phyloP scores from a whole-genome alignment of 2,113 vertebrate genomes.

The Thunnus maccoyii region DNA sequence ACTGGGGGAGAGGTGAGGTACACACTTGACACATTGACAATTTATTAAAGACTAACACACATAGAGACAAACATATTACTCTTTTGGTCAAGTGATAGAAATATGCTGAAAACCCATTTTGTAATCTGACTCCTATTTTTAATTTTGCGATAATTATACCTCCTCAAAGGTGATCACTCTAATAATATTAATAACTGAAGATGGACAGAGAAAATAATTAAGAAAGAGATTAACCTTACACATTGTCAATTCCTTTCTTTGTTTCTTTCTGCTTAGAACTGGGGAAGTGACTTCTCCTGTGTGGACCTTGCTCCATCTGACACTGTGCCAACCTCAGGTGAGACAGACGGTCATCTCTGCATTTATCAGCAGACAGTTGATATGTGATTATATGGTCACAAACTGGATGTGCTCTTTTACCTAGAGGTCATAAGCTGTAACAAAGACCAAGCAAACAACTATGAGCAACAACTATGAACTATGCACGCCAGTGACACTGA shows the following conservation, averaged over 20 bases:
- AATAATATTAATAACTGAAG: too few species aligned
- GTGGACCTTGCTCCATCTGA: slow-evolving; percentile 75
- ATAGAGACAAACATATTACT: too few species aligned
- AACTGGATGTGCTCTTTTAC: not conserved
- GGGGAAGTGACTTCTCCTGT: slow-evolving; percentile 91
- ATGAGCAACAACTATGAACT: too few species aligned
- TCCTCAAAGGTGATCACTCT: too few species aligned
- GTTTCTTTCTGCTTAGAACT: slow-evolving; percentile 83
- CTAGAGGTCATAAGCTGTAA: not conserved
- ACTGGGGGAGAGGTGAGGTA: too few species aligned
- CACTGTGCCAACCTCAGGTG: slow-evolving; percentile 88
- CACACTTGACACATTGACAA: too few species aligned
- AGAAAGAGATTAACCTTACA: not conserved
- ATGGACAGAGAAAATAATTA: too few species aligned
- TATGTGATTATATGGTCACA: not conserved
- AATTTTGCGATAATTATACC: too few species aligned
- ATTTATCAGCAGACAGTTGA: not conserved
- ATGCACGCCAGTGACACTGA: not conserved
- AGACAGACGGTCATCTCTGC: slow-evolving; percentile 54
- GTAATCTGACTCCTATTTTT: too few species aligned
- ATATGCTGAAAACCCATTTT: too few species aligned
- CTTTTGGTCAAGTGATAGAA: too few species aligned
- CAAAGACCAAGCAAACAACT: not conserved
- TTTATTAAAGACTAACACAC: too few species aligned
- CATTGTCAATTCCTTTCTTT: not conserved